These are phyloP conservation scores for Halichoerus grypus DNA, from an alignment of 2,113 vertebrate genomes.

Conservation along the genomic window DNA sequence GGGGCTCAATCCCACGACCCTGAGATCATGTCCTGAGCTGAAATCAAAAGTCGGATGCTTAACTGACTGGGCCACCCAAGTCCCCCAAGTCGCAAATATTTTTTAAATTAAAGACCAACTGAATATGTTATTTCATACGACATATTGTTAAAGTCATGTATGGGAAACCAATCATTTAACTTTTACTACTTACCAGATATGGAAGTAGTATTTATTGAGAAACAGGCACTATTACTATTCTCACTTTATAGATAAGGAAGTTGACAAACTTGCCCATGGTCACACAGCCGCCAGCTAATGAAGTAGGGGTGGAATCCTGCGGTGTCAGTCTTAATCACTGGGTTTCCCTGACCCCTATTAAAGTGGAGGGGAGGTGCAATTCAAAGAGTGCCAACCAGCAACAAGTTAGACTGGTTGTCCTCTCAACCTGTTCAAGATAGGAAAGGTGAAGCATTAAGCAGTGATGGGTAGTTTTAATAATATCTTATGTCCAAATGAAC, in stretches of 20 bases:
- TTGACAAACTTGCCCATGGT: background rate
- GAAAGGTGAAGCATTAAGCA: background rate
- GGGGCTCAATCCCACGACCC: background rate
- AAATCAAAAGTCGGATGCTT: background rate
- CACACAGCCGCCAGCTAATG: background rate
- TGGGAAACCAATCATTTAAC: background rate
- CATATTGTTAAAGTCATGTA: background rate
- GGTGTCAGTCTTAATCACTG: background rate
- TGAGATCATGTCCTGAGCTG: background rate
- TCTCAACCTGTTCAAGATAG: background rate
- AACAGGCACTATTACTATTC: background rate
- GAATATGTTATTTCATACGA: background rate
- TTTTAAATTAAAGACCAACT: background rate
- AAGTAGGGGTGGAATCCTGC: background rate
- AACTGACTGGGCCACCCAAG: background rate
- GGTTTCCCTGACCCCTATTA: background rate
- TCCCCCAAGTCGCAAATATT: background rate
- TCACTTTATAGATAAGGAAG: background rate
- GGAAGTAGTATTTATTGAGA: background rate
- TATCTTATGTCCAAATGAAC: background rate
- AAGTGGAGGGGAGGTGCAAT: background rate
- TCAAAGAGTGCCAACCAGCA: background rate
- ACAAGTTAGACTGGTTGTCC: background rate
- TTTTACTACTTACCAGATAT: background rate
- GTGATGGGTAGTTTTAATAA: background rate